Evolutionary conservation across 2,113 vertebrate genomes (phyloP).

Genomic region (Trachemys scripta): DNA sequence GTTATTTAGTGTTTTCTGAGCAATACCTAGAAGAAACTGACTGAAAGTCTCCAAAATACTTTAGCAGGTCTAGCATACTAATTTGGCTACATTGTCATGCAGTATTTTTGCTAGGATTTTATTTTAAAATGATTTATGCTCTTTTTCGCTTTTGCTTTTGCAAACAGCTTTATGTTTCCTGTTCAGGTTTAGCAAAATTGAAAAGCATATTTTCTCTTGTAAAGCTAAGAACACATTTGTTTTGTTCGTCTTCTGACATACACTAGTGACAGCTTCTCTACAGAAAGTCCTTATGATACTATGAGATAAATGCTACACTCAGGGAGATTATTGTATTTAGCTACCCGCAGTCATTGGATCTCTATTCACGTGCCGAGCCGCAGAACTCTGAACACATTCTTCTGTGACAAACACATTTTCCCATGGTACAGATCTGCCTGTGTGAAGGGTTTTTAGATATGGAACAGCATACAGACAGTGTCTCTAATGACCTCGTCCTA

Average conservation of each 20-base stretch:
- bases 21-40: not conserved
- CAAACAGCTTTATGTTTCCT: constrained; percentile 25
- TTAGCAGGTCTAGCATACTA: not conserved
- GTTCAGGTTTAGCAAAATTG: constrained; percentile 18
- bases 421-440: constrained; percentile 43
- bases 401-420: constrained; percentile 52
- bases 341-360: constrained; percentile 17
- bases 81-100: not conserved
- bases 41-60: not conserved
- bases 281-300: constrained; percentile 35
- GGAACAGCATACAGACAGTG: not conserved
- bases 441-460: not conserved
- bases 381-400: constrained; percentile 19
- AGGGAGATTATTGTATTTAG: not conserved
- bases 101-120: not conserved
- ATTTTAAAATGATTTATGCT: constrained; percentile 35
- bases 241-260: constrained; percentile 36
- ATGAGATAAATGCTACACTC: not conserved
- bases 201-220: constrained; percentile 13
- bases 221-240: constrained; percentile 35
- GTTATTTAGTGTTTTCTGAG: not conserved
- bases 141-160: not conserved
- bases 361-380: not conserved
- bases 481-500: constrained; percentile 32
- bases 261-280: constrained; percentile 4